Base-by-base conservation (phyloP, 2,113 vertebrate species). In the Syrrhaptes paradoxus region DNA sequence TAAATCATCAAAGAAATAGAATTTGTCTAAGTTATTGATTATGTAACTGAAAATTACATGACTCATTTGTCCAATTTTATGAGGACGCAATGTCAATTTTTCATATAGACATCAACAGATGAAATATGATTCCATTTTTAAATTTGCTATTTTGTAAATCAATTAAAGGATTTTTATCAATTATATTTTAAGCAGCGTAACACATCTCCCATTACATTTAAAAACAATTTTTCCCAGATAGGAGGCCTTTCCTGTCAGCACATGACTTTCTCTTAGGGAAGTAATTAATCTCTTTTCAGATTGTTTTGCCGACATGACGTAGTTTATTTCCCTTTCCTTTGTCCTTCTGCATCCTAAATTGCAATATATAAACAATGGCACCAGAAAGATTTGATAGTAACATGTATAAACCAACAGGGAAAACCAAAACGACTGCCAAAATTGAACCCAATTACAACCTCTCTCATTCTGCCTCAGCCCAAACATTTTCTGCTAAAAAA, bases 11-110 rank as follows among this genome's bases (percentile, higher is more conserved):
- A 98, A 98, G 98, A 98, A 98, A 97, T 97, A 98, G 98, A 98
- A 99, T 99, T 99, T 99, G 98, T 99, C 98, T 98, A 98, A 97
- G 98, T 97, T 98, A 99, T 99, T 97, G 98, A 99, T 99, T 98
- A 98, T 98, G 98, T 98, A 99, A 98, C 98, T 98, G 98, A 99
- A 99, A 99, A 99, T 99, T 99, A 99, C 98, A 98, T 96, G 98
- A 99, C 98, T 98, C 98, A 98, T 99, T 99, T 99, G 98, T 99
- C 98, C 98, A 98, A 96, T 98, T 98, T 98, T 98, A 98, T 96
- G 96, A 98, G 97, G 97, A 97, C 97, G 98, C 89, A 97, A 97
- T 97, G 96, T 98, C 98, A 99, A 98, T 98, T 97, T 97, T 98
- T 98, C 97, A 98, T 83, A 68, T 22, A 95, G 78, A 94, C 71